phyloP scores from a whole-genome alignment of 2,113 vertebrate genomes.

The Gobiocypris rarus region DNA sequence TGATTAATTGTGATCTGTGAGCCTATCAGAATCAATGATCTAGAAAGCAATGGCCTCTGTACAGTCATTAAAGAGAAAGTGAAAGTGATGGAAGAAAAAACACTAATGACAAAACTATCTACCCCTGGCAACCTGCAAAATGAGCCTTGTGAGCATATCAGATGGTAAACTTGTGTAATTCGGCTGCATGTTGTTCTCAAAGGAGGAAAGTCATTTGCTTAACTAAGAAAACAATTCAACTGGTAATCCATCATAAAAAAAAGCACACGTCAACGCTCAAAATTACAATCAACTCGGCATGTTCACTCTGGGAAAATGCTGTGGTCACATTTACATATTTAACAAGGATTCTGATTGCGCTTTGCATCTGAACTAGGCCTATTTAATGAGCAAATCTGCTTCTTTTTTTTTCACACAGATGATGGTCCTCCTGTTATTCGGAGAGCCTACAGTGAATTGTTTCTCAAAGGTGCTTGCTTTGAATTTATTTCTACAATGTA shows the following conservation, averaged over 20 bases:
- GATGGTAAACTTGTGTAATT: slow-evolving; percentile 48
- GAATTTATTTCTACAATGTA: slow-evolving; percentile 1
- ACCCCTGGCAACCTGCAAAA: slow-evolving; percentile 34
- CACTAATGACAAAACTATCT: slow-evolving; percentile 55
- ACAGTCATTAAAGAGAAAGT: slow-evolving; percentile 67
- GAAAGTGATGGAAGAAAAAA: slow-evolving; percentile 56
- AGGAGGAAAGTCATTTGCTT: background rate
- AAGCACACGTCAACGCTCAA: background rate
- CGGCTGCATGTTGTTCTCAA: background rate
- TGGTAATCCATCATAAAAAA: background rate
- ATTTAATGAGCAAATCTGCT: background rate
- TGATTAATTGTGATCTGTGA: slow-evolving; percentile 41
- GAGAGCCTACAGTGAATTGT: background rate
- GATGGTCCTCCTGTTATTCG: background rate
- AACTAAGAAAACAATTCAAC: background rate
- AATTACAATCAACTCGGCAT: slow-evolving; percentile 16
- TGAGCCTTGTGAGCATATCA: slow-evolving; percentile 57
- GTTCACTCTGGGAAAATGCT: slow-evolving; percentile 4
- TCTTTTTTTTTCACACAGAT: background rate
- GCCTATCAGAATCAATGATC: slow-evolving; percentile 58
- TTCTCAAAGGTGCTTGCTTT: slow-evolving; percentile 2
- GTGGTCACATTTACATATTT: slow-evolving; percentile 35
- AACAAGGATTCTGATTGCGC: slow-evolving; percentile 12
- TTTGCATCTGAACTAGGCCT: background rate
- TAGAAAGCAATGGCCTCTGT: slow-evolving; percentile 63